Percentiles rank a stretch among this genome's conserved stretches.
phyloP scores from a whole-genome alignment of 2,797 vertebrate genomes.

The Halcyon badia region DNA sequence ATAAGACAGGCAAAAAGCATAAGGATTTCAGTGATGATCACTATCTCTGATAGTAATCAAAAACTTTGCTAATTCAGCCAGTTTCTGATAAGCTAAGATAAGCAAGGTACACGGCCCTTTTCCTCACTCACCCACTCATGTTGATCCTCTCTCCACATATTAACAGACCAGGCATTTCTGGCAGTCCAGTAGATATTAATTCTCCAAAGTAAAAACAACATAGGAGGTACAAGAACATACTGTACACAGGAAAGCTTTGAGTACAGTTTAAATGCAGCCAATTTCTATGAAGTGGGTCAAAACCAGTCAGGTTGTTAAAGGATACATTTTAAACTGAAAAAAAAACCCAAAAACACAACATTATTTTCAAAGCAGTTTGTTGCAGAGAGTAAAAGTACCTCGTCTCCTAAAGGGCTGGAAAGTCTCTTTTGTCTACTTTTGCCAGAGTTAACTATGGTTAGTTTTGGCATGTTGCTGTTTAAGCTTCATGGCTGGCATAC shows the following conservation, averaged over 20 bases:
- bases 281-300: conserved; percentile 49
- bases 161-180: conserved; percentile 45
- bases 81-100: conserved; percentile 20
- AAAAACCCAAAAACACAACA: conserved; percentile 7
- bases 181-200: conserved; percentile 34
- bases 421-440: background rate
- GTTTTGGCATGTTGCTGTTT: conserved; percentile 49
- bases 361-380: conserved; percentile 53
- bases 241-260: conserved; percentile 55
- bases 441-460: conserved; percentile 10
- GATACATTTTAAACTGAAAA: conserved; percentile 16
- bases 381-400: conserved; percentile 22
- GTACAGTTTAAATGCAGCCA: conserved; percentile 41
- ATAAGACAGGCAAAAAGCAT: background rate
- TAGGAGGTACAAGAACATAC: conserved; percentile 59
- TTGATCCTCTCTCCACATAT: conserved; percentile 2
- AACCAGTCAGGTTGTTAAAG: conserved; percentile 46
- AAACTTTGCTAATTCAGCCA: background rate
- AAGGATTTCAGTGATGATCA: background rate
- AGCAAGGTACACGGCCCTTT: background rate
- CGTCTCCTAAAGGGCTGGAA: background rate
- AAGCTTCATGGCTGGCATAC: background rate
- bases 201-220: conserved; percentile 56
- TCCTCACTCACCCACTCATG: background rate
- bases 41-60: background rate